Evolutionary conservation across 1,140 invertebrate species (phyloP).

Genomic region (Aphidius ervi): DNA sequence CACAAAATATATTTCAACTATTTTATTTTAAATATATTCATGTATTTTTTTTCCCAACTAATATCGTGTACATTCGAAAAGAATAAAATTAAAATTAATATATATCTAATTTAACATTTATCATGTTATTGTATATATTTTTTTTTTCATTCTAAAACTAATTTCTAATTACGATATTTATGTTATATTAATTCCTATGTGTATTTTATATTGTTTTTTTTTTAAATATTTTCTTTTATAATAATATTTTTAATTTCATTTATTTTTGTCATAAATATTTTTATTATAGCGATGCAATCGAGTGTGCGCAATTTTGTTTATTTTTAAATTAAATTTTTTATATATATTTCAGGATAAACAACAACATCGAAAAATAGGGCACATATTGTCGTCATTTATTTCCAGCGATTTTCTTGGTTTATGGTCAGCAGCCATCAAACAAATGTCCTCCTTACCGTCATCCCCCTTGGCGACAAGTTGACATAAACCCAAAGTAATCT

Average conservation of each 20-base stretch:
- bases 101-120: background rate
- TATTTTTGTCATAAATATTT: constrained; percentile 7
- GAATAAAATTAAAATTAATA: no score
- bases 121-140: constrained; percentile 1
- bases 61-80: background rate
- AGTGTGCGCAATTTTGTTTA: constrained; percentile 1
- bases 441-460: constrained; percentile 44
- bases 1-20: no score
- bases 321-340: background rate
- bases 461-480: constrained; percentile 27
- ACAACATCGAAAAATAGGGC: constrained; percentile 34
- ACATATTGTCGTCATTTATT: constrained; percentile 31
- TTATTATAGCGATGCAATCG: constrained; percentile 14
- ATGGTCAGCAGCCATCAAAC: constrained; percentile 3
- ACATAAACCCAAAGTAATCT: constrained; percentile 3
- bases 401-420: constrained; percentile 16
- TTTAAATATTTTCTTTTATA: background rate
- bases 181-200: no score
- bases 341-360: constrained; percentile 34
- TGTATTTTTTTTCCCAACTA: background rate
- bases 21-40: background rate
- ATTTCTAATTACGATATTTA: background rate
- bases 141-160: background rate
- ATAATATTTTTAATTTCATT: constrained; percentile 2
- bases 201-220: background rate